These are phyloP conservation scores for Tinea trinotella DNA, from an alignment of 2,888 invertebrate genomes.

Conservation along the genomic window DNA sequence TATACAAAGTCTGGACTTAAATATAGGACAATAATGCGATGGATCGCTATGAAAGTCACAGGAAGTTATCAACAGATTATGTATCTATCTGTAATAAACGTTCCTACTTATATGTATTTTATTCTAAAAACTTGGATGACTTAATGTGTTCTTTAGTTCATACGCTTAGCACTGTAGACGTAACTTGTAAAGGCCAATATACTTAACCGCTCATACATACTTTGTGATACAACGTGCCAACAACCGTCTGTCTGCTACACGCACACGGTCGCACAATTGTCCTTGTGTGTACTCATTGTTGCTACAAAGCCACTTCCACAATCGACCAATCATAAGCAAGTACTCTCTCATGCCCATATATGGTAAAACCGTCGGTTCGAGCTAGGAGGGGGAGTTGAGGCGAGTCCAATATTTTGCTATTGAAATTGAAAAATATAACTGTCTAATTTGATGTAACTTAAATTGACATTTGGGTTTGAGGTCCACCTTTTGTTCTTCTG, in stretches of 20 bases:
- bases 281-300: constrained; percentile 7
- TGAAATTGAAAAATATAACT: constrained; percentile 35
- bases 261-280: not conserved
- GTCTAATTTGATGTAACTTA: constrained; percentile 45
- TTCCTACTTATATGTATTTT: no score
- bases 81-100: no score
- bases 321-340: constrained; percentile 75
- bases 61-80: no score
- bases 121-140: no score
- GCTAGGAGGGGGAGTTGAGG: constrained; percentile 61
- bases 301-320: constrained; percentile 1
- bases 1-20: no score
- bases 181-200: no score
- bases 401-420: constrained; percentile 44
- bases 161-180: no score
- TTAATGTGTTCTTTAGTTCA: no score
- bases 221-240: no score
- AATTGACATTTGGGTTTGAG: constrained; percentile 37
- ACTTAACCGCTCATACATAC: no score
- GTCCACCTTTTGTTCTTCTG: constrained; percentile 28
- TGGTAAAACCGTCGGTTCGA: constrained; percentile 79
- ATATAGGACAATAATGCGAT: no score
- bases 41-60: no score
- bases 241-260: not conserved
- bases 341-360: constrained; percentile 86